Evolutionary conservation across 2,113 vertebrate genomes (phyloP).

Genomic region (Pelecanus crispus): DNA sequence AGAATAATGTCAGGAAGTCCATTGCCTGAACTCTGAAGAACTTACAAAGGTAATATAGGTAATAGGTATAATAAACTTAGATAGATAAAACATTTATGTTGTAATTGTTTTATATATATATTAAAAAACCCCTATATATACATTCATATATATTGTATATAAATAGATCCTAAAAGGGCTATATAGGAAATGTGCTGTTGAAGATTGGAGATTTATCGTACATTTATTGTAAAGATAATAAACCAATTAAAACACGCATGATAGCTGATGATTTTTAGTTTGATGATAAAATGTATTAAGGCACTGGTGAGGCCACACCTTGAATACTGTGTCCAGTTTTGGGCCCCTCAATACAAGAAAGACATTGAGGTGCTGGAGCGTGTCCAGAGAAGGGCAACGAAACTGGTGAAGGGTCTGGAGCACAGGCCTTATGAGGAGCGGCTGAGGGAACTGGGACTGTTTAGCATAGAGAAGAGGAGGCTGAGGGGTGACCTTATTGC

Average conservation of each 20-base stretch:
- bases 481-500: too few species aligned
- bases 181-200: background rate
- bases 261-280: background rate
- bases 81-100: background rate
- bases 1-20: background rate
- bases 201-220: background rate
- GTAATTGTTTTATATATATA: background rate
- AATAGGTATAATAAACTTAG: background rate
- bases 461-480: too few species aligned
- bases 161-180: background rate
- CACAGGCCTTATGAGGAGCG: too few species aligned
- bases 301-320: too few species aligned
- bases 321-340: too few species aligned
- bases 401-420: too few species aligned
- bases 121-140: too few species aligned
- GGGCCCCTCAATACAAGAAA: too few species aligned
- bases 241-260: background rate
- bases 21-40: background rate
- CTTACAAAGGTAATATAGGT: background rate
- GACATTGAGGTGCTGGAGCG: too few species aligned
- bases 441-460: too few species aligned
- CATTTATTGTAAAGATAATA: background rate
- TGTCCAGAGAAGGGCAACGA: too few species aligned
- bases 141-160: too few species aligned
- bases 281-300: background rate